A percentile compares a stretch with the other conserved stretches of the same genome.
Conservation (phyloP, 2,888 invertebrate genomes). For the Catocala nupta region DNA sequence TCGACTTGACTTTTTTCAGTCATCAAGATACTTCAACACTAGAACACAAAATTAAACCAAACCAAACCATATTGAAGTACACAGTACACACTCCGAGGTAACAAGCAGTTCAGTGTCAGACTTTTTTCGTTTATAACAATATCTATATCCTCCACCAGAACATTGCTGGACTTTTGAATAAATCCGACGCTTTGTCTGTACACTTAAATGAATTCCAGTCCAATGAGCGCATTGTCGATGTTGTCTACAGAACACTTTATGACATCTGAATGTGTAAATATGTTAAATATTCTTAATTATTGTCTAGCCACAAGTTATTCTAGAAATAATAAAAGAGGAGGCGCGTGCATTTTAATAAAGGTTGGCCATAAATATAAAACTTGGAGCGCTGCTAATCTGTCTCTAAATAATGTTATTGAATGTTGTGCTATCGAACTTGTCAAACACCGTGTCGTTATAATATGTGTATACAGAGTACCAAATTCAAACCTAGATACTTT, state of each 20-base stretch:
- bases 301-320: no score
- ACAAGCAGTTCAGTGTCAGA: not conserved
- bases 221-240: not conserved
- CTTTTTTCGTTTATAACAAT: not conserved
- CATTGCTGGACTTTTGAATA: not conserved
- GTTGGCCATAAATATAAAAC: not conserved
- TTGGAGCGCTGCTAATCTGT: not conserved
- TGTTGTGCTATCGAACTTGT: not conserved
- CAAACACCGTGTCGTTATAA: not conserved
- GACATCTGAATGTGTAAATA: not conserved
- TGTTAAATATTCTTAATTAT: no score
- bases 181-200: not conserved
- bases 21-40: not conserved
- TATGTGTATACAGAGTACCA: not conserved
- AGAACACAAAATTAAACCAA: not conserved
- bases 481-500: not conserved
- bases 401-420: not conserved
- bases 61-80: not conserved
- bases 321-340: no score
- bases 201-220: not conserved
- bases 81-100: no score
- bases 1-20: not conserved
- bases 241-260: not conserved
- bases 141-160: not conserved
- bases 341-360: no score